phyloP scores from a whole-genome alignment of 1,140 invertebrate species.

The Pachypeltis micranthus region DNA sequence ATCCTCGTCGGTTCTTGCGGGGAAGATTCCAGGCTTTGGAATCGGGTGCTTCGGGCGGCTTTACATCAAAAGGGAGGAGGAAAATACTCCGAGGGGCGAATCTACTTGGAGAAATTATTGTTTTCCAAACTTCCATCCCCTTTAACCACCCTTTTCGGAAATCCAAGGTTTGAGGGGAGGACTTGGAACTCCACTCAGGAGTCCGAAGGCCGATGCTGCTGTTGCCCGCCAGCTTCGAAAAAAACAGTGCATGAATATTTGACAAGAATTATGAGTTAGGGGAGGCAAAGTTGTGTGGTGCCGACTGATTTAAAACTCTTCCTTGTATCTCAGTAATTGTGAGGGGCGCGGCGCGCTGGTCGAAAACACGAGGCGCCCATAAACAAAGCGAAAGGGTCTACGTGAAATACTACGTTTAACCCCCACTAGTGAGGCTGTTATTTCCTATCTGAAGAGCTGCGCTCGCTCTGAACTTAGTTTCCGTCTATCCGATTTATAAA shows the following conservation, averaged over 20 bases:
- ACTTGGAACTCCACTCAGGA: neutral
- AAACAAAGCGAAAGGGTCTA: conserved; percentile 7
- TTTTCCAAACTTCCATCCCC: neutral
- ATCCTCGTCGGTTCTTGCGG: neutral
- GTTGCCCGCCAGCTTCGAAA: too few species aligned
- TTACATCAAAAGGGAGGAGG: neutral
- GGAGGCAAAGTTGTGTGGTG: neutral
- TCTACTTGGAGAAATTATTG: conserved; percentile 2
- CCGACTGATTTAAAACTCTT: conserved; percentile 17
- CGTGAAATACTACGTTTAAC: conserved; percentile 10
- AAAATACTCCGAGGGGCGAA: conserved; percentile 1
- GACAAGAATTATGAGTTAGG: conserved; percentile 12
- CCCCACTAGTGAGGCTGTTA: neutral
- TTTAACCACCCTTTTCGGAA: neutral
- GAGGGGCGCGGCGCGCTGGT: conserved; percentile 1
- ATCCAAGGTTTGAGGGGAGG: neutral
- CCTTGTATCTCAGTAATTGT: conserved; percentile 15
- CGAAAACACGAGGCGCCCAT: conserved; percentile 6
- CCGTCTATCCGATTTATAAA: neutral
- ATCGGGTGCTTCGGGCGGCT: neutral
- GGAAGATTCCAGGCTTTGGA: neutral
- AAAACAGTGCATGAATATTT: conserved; percentile 17
- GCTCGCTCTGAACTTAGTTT: neutral
- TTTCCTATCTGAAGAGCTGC: conserved; percentile 7
- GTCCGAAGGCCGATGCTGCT: too few species aligned